These are phyloP conservation scores for Emberiza fucata DNA, from an alignment of 2,113 vertebrate species.

Conservation along the genomic window DNA sequence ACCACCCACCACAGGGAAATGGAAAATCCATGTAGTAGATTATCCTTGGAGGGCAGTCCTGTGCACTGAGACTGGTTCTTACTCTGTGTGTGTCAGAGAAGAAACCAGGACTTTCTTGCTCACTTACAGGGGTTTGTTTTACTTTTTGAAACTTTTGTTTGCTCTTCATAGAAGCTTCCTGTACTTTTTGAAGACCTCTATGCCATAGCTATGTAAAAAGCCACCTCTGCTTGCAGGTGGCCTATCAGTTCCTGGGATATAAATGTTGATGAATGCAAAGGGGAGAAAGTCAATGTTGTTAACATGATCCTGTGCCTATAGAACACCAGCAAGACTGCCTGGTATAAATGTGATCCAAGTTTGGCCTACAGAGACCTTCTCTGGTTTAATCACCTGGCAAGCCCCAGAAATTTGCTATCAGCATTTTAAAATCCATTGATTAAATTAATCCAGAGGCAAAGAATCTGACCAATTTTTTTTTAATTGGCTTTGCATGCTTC, in stretches of 20 bases:
- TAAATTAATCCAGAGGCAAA: background rate
- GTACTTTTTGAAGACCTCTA: background rate
- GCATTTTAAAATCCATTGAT: background rate
- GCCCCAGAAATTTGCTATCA: background rate
- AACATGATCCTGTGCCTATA: background rate
- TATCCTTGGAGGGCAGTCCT: background rate
- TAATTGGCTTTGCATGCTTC: background rate
- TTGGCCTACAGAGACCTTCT: background rate
- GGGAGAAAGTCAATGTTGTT: background rate
- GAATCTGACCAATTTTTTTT: background rate
- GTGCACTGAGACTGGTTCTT: background rate
- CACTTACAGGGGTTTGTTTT: background rate
- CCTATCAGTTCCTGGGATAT: background rate
- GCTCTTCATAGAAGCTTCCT: background rate
- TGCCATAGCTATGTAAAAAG: background rate
- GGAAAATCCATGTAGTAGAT: background rate
- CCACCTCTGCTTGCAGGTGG: background rate
- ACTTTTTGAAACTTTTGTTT: background rate
- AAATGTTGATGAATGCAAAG: background rate
- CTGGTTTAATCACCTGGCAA: background rate
- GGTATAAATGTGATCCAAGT: background rate
- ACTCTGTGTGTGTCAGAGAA: background rate
- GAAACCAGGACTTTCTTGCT: background rate
- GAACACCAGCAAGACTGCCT: background rate
- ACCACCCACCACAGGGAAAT: background rate